Percentiles rank a stretch among this genome's conserved stretches.
phyloP scores from a whole-genome alignment of 1,140 invertebrate species.

The Bicyclus anynana region DNA sequence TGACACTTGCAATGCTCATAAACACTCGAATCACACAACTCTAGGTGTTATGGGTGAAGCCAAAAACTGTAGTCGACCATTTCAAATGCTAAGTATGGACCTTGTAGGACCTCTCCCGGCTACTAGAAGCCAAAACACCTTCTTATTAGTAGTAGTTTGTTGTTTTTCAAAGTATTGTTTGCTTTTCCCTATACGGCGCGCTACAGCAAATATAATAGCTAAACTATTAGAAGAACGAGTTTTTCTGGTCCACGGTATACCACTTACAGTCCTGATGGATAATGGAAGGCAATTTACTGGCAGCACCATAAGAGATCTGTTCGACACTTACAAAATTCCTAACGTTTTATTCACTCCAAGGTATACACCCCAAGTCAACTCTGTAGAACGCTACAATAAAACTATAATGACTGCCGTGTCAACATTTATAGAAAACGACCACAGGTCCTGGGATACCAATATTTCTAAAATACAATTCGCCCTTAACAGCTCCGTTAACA shows the following conservation, averaged over 20 bases:
- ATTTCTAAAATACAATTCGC: background rate
- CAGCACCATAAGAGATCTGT: slow-evolving; percentile 1
- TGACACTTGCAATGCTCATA: slow-evolving; percentile 32
- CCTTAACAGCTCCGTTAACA: background rate
- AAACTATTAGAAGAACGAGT: slow-evolving; percentile 37
- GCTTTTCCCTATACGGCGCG: slow-evolving; percentile 32
- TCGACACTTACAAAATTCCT: slow-evolving; percentile 24
- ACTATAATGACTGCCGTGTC: no score
- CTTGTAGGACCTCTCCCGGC: slow-evolving; percentile 60
- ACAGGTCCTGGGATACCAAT: background rate
- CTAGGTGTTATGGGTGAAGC: slow-evolving; percentile 44
- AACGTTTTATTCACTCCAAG: slow-evolving; percentile 21
- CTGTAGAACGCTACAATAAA: no score
- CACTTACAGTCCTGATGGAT: slow-evolving; percentile 50
- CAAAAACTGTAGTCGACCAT: no score
- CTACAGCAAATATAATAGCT: slow-evolving; percentile 31
- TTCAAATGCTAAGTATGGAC: slow-evolving; percentile 53
- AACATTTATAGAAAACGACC: no score
- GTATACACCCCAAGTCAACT: slow-evolving; percentile 4
- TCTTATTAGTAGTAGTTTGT: slow-evolving; percentile 56
- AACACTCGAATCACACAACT: slow-evolving; percentile 34
- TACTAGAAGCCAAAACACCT: slow-evolving; percentile 40
- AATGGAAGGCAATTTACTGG: slow-evolving; percentile 66
- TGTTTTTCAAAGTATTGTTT: slow-evolving; percentile 53
- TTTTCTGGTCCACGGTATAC: slow-evolving; percentile 40